phyloP scores from a whole-genome alignment of 2,888 invertebrate species.

The Drosophila gaucha region DNA sequence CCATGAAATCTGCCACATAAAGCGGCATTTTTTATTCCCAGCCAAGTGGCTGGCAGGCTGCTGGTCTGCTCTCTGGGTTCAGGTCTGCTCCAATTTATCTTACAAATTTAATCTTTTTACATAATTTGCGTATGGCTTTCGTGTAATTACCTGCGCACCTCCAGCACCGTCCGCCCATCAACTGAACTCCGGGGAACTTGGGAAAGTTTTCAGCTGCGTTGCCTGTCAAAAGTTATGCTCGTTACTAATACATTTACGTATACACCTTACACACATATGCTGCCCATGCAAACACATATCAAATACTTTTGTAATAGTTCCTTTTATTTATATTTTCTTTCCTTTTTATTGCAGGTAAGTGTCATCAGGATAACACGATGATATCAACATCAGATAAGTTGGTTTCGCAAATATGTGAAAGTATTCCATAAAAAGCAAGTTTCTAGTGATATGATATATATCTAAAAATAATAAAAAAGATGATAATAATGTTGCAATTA shows the following conservation, averaged over 20 bases:
- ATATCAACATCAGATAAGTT: neutral
- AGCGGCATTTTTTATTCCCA: conserved; percentile 67
- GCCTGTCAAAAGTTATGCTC: conserved; percentile 48
- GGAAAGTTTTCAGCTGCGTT: conserved; percentile 63
- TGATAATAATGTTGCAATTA: neutral
- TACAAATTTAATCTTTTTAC: conserved; percentile 79
- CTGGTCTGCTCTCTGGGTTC: conserved; percentile 37
- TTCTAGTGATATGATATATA: neutral
- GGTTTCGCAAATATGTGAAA: too few species aligned
- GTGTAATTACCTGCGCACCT: conserved; percentile 67
- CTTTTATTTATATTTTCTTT: conserved; percentile 22
- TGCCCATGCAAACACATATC: conserved; percentile 5
- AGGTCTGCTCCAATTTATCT: conserved; percentile 70
- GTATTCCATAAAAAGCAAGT: neutral
- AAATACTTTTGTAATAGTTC: neutral
- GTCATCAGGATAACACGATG: conserved; percentile 10
- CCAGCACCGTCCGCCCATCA: conserved; percentile 11
- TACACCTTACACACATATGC: conserved; percentile 11
- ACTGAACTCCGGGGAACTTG: conserved; percentile 31
- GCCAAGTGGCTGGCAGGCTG: conserved; percentile 48
- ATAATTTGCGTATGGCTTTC: conserved; percentile 75
- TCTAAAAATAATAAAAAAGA: neutral
- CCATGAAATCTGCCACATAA: conserved; percentile 63
- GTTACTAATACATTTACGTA: conserved; percentile 17
- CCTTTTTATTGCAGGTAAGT: conserved; percentile 68